Conservation (phyloP, 1,140 invertebrate genomes). For the Spodoptera frugiperda region DNA sequence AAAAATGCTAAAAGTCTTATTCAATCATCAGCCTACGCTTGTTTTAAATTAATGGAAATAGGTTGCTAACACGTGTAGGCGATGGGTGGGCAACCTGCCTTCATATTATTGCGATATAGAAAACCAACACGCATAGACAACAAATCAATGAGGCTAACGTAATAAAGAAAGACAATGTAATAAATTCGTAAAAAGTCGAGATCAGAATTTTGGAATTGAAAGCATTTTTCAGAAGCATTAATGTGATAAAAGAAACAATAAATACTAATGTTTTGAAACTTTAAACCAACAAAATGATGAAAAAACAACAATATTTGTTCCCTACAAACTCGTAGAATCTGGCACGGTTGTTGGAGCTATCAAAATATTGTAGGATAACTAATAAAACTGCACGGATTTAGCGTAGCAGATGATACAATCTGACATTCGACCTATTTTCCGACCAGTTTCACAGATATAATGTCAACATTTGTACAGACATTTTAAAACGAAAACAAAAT, state of each 20-base stretch:
- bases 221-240: neutral
- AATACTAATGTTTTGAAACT: neutral
- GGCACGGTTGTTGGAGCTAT: slow-evolving; percentile 6
- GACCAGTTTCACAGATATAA: neutral
- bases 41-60: slow-evolving; percentile 23
- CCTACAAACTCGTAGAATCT: neutral
- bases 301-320: neutral
- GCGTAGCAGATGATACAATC: slow-evolving; percentile 19
- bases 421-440: slow-evolving; percentile 28
- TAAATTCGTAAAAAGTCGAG: no score
- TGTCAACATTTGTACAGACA: slow-evolving; percentile 17
- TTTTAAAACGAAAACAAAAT: slow-evolving; percentile 2
- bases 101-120: slow-evolving; percentile 13
- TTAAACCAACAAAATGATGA: neutral
- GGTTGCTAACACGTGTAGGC: slow-evolving; percentile 8
- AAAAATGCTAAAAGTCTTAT: neutral
- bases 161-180: neutral
- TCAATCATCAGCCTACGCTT: slow-evolving; percentile 10
- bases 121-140: neutral
- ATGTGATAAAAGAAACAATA: neutral
- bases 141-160: neutral
- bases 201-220: neutral
- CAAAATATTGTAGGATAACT: slow-evolving; percentile 31
- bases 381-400: slow-evolving; percentile 24
- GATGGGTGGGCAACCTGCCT: slow-evolving; percentile 19